These are phyloP conservation scores for Argya squamiceps DNA, from an alignment of 2,797 vertebrate species.

Conservation along the genomic window DNA sequence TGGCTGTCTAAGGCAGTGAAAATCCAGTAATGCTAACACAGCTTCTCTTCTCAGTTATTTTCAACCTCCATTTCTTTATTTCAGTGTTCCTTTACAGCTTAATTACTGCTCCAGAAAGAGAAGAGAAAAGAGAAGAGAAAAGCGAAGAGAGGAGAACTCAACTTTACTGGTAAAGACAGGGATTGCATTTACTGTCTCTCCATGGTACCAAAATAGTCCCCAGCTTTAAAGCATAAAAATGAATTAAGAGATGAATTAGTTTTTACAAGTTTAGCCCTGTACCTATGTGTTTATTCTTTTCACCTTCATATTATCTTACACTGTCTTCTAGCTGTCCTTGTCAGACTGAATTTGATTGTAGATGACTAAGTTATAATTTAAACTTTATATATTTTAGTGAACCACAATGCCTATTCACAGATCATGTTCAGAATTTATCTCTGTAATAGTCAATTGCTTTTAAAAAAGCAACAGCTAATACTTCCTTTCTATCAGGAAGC, in stretches of 20 bases:
- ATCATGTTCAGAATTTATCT: not conserved
- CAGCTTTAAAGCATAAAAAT: not conserved
- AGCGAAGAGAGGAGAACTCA: accelerated
- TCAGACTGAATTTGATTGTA: not conserved
- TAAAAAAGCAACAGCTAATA: not conserved
- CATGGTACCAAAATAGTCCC: not conserved
- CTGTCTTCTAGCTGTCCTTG: not conserved
- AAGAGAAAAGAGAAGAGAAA: too few relatives aligned
- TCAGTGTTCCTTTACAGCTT: not conserved
- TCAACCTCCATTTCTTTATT: not conserved
- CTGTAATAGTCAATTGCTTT: not conserved
- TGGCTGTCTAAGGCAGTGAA: not conserved
- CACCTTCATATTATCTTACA: not conserved
- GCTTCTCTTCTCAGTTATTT: not conserved
- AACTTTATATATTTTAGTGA: not conserved
- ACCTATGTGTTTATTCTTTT: not conserved
- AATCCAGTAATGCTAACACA: not conserved
- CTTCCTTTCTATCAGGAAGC: not conserved
- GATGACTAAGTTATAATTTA: not conserved
- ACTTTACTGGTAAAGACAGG: not conserved
- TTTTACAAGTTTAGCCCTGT: not conserved
- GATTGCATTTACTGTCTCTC: not conserved
- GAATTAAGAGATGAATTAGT: not conserved
- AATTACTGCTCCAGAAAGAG: not conserved
- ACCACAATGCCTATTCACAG: not conserved